Evolutionary conservation across 2,888 invertebrate genomes (phyloP).

Genomic region (Gisinianus flammeolus): DNA sequence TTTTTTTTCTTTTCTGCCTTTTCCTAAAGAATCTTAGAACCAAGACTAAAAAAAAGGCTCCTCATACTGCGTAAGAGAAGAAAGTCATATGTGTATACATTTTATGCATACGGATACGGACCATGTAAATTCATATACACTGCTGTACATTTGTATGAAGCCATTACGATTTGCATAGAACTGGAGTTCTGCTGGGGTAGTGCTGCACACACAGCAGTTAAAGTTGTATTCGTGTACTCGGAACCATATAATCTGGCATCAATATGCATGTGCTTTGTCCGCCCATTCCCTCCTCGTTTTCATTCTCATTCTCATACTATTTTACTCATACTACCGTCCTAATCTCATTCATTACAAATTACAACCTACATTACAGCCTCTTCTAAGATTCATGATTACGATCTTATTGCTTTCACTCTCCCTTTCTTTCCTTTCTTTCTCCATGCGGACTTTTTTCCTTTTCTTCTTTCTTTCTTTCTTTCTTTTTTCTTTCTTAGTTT

Average conservation of each 20-base stretch:
- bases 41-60: not conserved
- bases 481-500: not conserved
- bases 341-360: constrained; percentile 33
- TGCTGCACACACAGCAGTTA: not conserved
- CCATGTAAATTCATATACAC: not conserved
- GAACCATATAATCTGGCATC: not conserved
- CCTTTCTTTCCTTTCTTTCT: not conserved
- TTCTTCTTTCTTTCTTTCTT: not conserved
- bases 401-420: not conserved
- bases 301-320: not conserved
- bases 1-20: not conserved
- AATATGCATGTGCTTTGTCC: constrained; percentile 15
- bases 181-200: not conserved
- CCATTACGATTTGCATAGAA: not conserved
- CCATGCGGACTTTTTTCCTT: not conserved
- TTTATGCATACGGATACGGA: not conserved
- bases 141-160: not conserved
- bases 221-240: not conserved
- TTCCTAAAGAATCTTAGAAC: not conserved
- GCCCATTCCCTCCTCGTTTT: not conserved
- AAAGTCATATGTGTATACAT: not conserved
- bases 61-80: not conserved
- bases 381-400: not conserved
- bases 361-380: not conserved
- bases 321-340: not conserved